Conservation (phyloP, 2,888 invertebrate genomes). For the Neocrepidodera transversa region DNA sequence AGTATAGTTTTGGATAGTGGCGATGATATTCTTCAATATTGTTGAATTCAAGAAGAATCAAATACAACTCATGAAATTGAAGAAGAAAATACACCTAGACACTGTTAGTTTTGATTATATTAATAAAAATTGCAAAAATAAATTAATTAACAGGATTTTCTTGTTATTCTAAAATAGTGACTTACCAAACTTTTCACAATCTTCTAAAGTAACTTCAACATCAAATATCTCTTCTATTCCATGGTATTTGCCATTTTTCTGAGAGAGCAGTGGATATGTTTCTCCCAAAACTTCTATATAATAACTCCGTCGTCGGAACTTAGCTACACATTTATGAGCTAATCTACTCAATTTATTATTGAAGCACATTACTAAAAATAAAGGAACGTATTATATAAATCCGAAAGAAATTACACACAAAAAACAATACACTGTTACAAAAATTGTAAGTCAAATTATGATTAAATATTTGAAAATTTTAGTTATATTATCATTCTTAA, state of each 20-base stretch:
- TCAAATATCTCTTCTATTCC: slow-evolving; percentile 47
- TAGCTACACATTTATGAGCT: slow-evolving; percentile 62
- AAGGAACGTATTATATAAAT: slow-evolving; percentile 7
- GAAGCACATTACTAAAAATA: slow-evolving; percentile 70
- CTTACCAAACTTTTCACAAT: slow-evolving; percentile 58
- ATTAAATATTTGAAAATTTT: neutral
- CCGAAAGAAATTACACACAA: too few relatives aligned
- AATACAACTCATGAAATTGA: too few relatives aligned
- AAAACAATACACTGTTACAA: too few relatives aligned
- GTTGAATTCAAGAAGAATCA: too few relatives aligned
- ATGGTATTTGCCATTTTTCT: slow-evolving; percentile 43
- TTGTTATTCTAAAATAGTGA: neutral
- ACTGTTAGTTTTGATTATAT: too few relatives aligned
- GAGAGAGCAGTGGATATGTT: slow-evolving; percentile 56
- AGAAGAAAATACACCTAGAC: too few relatives aligned
- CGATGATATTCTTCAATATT: too few relatives aligned
- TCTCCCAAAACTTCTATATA: slow-evolving; percentile 66
- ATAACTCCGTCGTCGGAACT: slow-evolving; percentile 61
- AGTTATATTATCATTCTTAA: too few relatives aligned
- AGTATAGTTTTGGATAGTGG: too few relatives aligned
- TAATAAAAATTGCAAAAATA: too few relatives aligned
- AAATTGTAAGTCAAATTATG: too few relatives aligned
- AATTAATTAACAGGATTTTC: neutral
- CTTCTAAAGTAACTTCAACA: slow-evolving; percentile 56
- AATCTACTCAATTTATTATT: slow-evolving; percentile 67